These are phyloP conservation scores for Aporophyla nigra DNA, from an alignment of 2,888 invertebrate species.

Conservation along the genomic window DNA sequence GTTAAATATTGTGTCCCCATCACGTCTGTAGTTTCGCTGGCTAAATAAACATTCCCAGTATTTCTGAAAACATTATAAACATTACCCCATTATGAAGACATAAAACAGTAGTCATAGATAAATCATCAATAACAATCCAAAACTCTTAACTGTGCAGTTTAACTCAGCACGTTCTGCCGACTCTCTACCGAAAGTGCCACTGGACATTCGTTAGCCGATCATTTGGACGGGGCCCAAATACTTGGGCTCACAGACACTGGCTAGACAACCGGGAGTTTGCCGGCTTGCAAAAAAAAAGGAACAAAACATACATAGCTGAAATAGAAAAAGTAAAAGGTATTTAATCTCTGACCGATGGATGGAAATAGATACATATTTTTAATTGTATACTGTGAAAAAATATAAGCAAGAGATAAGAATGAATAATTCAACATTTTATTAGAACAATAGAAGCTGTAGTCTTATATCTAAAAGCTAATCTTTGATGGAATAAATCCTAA, in stretches of 20 bases:
- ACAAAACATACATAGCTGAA: conserved; percentile 12
- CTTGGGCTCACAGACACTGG: conserved; percentile 43
- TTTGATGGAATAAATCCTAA: background rate
- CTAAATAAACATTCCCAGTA: no score
- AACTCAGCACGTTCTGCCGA: conserved; percentile 8
- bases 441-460: background rate
- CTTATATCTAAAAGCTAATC: background rate
- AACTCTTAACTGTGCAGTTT: background rate
- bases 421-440: no score
- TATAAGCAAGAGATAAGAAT: no score
- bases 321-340: conserved; percentile 7
- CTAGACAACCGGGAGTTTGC: conserved; percentile 39
- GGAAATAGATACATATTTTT: background rate
- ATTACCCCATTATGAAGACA: background rate
- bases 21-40: no score
- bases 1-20: no score
- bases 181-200: conserved; percentile 17
- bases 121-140: conserved; percentile 4
- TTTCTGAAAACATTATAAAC: background rate
- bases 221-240: conserved; percentile 57
- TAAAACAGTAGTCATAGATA: background rate
- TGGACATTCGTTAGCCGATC: conserved; percentile 29
- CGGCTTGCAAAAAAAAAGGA: conserved; percentile 3
- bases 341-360: conserved; percentile 10
- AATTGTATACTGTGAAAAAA: background rate